Evolutionary conservation across 2,888 invertebrate genomes (phyloP), one percentile per base, ranked within the genome.

Genomic region (Pedicia rivosa): DNA sequence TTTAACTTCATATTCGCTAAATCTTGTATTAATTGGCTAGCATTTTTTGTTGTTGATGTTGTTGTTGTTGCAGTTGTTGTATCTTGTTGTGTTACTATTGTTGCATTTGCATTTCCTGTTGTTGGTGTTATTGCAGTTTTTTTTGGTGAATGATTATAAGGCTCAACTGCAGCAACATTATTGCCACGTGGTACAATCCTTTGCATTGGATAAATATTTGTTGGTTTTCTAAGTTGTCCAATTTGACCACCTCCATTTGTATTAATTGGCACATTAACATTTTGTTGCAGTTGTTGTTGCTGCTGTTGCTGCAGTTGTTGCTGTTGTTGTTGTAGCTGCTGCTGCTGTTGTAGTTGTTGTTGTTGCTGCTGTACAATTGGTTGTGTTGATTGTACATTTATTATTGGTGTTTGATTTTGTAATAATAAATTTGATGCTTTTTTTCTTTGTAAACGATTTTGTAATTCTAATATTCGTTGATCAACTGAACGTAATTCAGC

Each of bases 401-500:
- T 3, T 53, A 49, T 27, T 56, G 46, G 3, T 52, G 50, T 28
- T 52, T 47, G 6, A 27, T 49, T 43, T 34, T 68, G 72, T 55
- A 77, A 59, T 52, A 78, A 77, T 52, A 77, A 74, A 59, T 90
- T 90, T 47, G 88, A 70, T 40, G 86, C 74, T 44, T 90, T 71
- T 57, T 91, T 91, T 47, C 88, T 72, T 52, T 91, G 82, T 48
- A 95, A 64, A 35, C 94, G 70, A 48, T 87, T 86, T 59, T 94
- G 92, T 35, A 95, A 70, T 57, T 95, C 92, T 28, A 87, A 84
- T 53, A 95, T 94, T 49, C 91, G 69, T 50, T 86, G 78, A 65
- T 95, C 94, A 54, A 94, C 88, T 49, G 82, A 78, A 39, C 82
- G 72, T 70, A 92, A 78, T 64, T 95, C 92, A 46, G 88, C 87